Base-by-base conservation (phyloP, 2,797 vertebrate species). In the Limosa lapponica region DNA sequence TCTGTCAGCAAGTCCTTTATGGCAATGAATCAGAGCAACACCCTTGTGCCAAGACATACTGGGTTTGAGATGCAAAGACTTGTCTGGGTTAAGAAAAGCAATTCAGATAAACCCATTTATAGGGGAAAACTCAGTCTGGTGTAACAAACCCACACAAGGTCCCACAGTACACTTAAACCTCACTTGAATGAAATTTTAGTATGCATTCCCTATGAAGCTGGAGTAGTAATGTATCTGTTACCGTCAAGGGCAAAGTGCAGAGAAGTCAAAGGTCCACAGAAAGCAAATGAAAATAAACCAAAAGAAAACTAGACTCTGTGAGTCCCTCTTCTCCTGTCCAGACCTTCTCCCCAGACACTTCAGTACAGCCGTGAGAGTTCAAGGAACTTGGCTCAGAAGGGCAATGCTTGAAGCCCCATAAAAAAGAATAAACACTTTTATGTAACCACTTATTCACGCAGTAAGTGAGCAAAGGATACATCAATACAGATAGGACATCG, bases 1-100 rank as follows among this genome's bases (percentile, higher is more conserved):
- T 88, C 91, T 96, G 87, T 96, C 96, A 97, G 87, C 78, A 94
- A 93, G 72, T 94, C 37, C 37, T 93, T 51, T 90, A 83, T 87
- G 73, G 44, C 82, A 96, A 87, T 91, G 84, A 96, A 83, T 94
- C 87, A 90, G 51, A 94, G 78, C 37, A 82, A 86, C 48, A 81
- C 32, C 27, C 27, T 37, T 64, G 37, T 79, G 67, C 73, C 90
- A 96, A 81, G 36, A 34, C 9, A 11, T 67, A 89, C 39, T 16
- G 46, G 25, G 46, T 94, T 95, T 75, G 52, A 93, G 55, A 93
- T 46, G 28, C 62, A 92, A 93, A 93, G 39, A 48, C 41, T 79
- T 89, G 49, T 64, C 22, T 41, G 10, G 23, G 16, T 8, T 36
- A 32, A 72, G 61, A 77, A 86, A 90, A 86, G 10, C 28, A 81